A percentile compares a stretch with the other conserved stretches of the same genome.
phyloP scores from a whole-genome alignment of 2,888 invertebrate genomes.

The Macrosiphum euphorbiae region DNA sequence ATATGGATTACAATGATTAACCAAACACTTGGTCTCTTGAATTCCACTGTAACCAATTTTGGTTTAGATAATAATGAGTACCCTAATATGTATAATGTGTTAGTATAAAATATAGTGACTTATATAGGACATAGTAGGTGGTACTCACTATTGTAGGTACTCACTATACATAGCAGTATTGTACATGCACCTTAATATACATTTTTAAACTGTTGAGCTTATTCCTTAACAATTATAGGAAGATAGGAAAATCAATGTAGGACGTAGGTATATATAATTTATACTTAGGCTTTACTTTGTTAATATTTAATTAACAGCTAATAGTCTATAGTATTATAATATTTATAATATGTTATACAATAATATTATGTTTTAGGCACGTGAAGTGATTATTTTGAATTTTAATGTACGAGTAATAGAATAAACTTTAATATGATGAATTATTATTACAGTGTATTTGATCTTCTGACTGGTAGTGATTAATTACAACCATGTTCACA shows the following conservation, averaged over 20 bases:
- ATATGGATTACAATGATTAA: background rate
- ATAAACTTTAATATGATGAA: background rate
- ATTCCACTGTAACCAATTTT: background rate
- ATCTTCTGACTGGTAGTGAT: slow-evolving; percentile 1
- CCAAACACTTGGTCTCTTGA: background rate
- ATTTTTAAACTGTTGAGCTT: no score
- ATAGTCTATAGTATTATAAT: background rate
- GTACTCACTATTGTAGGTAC: no score
- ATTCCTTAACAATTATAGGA: no score
- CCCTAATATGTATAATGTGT: background rate
- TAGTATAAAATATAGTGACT: background rate
- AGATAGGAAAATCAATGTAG: no score
- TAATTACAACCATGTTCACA: slow-evolving; percentile 5
- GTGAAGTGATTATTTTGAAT: background rate
- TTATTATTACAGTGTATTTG: slow-evolving; percentile 19
- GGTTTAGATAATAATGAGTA: background rate
- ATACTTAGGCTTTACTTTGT: background rate
- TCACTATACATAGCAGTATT: no score
- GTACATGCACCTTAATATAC: no score
- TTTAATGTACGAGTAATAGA: background rate
- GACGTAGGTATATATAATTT: no score
- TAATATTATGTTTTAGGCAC: background rate
- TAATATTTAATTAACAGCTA: background rate
- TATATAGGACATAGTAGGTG: no score
- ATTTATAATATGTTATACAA: background rate